Conservation (phyloP, 1,140 invertebrate species). For the Heliconius congener region DNA sequence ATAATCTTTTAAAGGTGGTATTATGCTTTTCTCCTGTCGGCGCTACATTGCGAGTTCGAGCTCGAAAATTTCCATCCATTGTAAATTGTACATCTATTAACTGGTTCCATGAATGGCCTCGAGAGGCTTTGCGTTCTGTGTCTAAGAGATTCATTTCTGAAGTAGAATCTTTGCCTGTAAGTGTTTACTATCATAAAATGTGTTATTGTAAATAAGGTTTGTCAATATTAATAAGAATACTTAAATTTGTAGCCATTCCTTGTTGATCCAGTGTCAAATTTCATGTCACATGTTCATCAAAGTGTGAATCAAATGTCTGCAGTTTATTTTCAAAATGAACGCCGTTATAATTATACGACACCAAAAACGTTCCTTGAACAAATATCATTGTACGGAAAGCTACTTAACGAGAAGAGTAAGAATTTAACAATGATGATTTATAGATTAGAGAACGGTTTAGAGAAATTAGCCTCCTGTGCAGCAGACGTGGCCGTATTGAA, state of each 20-base stretch:
- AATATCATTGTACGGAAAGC: conserved; percentile 92
- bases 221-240: not conserved
- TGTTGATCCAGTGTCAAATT: conserved; percentile 87
- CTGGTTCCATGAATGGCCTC: conserved; percentile 98
- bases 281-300: conserved; percentile 95
- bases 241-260: conserved; percentile 74
- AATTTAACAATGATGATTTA: conserved; percentile 90
- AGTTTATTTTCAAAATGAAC: conserved; percentile 91
- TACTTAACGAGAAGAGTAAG: conserved; percentile 89
- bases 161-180: conserved; percentile 86
- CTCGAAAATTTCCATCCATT: conserved; percentile 96
- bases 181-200: not conserved
- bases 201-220: not conserved
- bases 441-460: conserved; percentile 92
- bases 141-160: conserved; percentile 91
- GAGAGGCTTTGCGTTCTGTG: conserved; percentile 94
- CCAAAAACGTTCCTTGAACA: conserved; percentile 98
- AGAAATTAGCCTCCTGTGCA: conserved; percentile 91
- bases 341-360: conserved; percentile 97
- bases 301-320: conserved; percentile 94
- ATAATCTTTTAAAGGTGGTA: conserved; percentile 81
- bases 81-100: conserved; percentile 96
- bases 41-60: conserved; percentile 90
- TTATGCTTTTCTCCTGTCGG: conserved; percentile 97
- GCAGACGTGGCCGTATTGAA: conserved; percentile 87